These are phyloP conservation scores for Macquaria ambigua DNA, from an alignment of 2,113 vertebrate species.

Conservation along the genomic window DNA sequence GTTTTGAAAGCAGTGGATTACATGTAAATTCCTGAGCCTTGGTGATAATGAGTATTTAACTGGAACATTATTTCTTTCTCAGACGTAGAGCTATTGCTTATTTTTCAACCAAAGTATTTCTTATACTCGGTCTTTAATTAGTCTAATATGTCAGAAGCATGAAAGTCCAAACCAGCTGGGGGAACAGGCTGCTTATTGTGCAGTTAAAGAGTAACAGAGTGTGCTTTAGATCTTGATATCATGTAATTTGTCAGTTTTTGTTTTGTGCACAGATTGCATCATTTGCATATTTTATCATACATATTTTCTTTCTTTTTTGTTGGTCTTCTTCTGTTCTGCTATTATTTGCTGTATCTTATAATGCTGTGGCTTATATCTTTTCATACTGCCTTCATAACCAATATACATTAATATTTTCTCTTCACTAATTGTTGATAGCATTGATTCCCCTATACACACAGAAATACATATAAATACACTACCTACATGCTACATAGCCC, in stretches of 20 bases:
- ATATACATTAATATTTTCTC: neutral
- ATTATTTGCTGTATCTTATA: constrained; percentile 1
- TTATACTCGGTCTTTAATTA: constrained; percentile 14
- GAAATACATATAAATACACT: neutral
- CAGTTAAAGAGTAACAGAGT: constrained; percentile 29
- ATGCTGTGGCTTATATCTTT: neutral
- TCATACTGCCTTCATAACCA: neutral
- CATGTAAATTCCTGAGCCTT: constrained; percentile 1
- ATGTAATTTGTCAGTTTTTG: constrained; percentile 36
- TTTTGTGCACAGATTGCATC: constrained; percentile 54
- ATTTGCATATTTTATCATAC: constrained; percentile 55
- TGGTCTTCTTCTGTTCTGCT: constrained; percentile 12
- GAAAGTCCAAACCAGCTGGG: constrained; percentile 17
- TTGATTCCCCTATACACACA: neutral
- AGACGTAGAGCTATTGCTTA: neutral
- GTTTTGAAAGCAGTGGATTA: constrained; percentile 4
- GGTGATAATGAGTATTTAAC: constrained; percentile 18
- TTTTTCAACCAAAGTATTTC: constrained; percentile 4
- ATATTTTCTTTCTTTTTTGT: constrained; percentile 19
- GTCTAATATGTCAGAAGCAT: constrained; percentile 22
- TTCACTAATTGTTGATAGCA: neutral
- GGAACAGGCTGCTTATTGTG: constrained; percentile 32
- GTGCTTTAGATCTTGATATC: constrained; percentile 33
- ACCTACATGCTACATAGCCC: too few relatives aligned
- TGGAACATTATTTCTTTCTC: constrained; percentile 11